phyloP scores from a whole-genome alignment of 2,113 vertebrate species.

The Eulacestoma nigropectus region DNA sequence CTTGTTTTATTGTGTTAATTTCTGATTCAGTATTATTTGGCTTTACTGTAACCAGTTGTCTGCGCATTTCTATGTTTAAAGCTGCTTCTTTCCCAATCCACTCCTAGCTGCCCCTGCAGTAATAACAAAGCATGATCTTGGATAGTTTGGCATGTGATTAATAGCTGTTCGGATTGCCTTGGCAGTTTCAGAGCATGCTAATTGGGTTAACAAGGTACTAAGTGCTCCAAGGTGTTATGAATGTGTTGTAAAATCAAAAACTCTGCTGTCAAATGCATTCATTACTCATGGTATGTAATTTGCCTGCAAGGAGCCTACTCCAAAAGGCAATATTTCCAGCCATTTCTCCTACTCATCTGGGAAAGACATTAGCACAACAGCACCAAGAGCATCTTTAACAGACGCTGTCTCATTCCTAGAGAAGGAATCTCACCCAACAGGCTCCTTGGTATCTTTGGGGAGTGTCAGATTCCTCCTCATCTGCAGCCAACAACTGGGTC shows the following conservation, averaged over 20 bases:
- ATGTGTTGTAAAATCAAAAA: slow-evolving; percentile 22
- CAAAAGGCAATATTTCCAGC: background rate
- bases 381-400: background rate
- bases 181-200: slow-evolving; percentile 18
- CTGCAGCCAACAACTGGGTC: background rate
- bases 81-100: background rate
- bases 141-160: slow-evolving; percentile 12
- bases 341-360: background rate
- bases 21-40: background rate
- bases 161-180: slow-evolving; percentile 15
- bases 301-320: background rate
- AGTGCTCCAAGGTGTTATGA: slow-evolving; percentile 34
- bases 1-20: background rate
- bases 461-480: background rate
- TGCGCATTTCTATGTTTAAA: background rate
- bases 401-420: background rate
- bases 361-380: background rate
- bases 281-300: background rate
- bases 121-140: background rate
- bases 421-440: background rate
- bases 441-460: background rate
- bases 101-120: background rate
- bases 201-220: slow-evolving; percentile 45
- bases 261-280: background rate
- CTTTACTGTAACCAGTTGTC: background rate